These are phyloP conservation scores for Prunella fulvescens DNA, from an alignment of 2,113 vertebrate genomes.

Conservation along the genomic window DNA sequence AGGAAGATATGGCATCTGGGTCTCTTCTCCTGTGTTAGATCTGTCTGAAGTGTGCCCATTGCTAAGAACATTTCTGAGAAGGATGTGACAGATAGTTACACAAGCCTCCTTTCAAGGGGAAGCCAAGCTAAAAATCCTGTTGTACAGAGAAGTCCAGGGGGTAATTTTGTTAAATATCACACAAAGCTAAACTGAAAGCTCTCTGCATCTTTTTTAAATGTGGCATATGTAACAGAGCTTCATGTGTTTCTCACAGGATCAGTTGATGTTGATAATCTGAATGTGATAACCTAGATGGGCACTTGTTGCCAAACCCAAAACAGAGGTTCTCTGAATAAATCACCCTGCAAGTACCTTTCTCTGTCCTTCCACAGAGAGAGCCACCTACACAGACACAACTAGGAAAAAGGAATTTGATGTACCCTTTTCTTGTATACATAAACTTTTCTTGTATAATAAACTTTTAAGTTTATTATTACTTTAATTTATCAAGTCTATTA, in stretches of 20 bases:
- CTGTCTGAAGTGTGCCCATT: background rate
- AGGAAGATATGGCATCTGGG: background rate
- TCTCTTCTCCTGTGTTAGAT: background rate
- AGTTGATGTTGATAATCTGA: background rate
- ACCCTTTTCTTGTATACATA: background rate
- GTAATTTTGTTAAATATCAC: conserved; percentile 7
- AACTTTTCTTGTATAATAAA: background rate
- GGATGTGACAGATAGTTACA: background rate
- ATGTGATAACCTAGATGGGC: background rate
- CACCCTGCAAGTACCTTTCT: background rate
- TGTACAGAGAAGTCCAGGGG: background rate
- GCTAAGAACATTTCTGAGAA: background rate
- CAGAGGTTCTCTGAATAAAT: background rate
- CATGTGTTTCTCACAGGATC: background rate
- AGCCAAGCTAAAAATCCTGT: background rate
- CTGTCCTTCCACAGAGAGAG: background rate
- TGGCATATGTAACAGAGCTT: background rate
- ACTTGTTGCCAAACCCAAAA: background rate
- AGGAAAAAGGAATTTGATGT: background rate
- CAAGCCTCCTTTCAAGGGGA: background rate
- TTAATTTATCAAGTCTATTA: background rate
- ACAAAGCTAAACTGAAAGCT: background rate
- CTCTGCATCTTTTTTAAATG: background rate
- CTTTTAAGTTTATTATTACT: background rate
- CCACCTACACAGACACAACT: background rate